phyloP scores from a whole-genome alignment of 2,113 vertebrate species.

The Bujurquina vittata region DNA sequence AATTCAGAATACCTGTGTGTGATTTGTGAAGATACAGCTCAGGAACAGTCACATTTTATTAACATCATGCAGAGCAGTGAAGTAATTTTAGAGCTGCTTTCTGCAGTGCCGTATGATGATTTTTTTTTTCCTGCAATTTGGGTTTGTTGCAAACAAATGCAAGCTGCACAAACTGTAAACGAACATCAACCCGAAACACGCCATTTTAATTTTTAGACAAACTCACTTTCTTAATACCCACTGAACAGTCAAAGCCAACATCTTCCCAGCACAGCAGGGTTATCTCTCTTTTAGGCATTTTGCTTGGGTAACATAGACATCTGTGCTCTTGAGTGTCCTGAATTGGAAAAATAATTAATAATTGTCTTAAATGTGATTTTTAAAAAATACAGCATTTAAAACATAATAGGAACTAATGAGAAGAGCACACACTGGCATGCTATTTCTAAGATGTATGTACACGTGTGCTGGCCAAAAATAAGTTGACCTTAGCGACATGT shows the following conservation, averaged over 20 bases:
- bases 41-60: constrained; percentile 53
- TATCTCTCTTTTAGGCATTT: not conserved
- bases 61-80: constrained; percentile 41
- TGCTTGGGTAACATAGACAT: not conserved
- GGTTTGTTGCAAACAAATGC: constrained; percentile 19
- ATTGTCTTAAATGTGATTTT: no score
- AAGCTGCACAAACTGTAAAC: not conserved
- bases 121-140: constrained; percentile 15
- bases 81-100: constrained; percentile 33
- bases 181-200: not conserved
- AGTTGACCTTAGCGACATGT: no score
- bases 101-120: constrained; percentile 37
- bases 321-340: not conserved
- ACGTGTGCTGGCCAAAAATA: no score
- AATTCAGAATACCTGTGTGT: constrained; percentile 23
- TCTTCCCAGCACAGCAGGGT: not conserved
- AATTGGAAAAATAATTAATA: no score
- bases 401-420: no score
- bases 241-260: not conserved
- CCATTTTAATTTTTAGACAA: not conserved
- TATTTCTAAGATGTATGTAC: no score
- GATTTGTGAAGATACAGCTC: constrained; percentile 53
- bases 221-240: not conserved
- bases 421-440: no score
- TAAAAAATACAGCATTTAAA: no score